Base-by-base conservation (phyloP, 2,888 invertebrate species). In the Mythimna albipuncta region DNA sequence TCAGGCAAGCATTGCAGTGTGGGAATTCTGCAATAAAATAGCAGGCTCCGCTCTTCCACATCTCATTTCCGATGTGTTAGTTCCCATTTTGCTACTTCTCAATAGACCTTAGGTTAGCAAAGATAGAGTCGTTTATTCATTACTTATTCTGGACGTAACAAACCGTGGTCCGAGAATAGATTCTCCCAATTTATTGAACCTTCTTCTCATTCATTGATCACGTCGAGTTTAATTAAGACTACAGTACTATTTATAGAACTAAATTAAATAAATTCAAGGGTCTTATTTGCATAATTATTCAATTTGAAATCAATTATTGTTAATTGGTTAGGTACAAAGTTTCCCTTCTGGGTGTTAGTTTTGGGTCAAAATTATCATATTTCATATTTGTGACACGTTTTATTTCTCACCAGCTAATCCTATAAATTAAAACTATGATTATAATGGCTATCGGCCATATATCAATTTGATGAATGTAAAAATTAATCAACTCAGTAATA, bases 201-300 rank as follows among this genome's bases (percentile, higher is more conserved):
- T 54, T 32, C 70, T 70, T 64, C 50, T 57, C 59, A 80, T 67
- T 79, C 66, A 79, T 69, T 65, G 54, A 66, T 54, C 58, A 66
- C n/a, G 38, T 54, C 19, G 38, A 32, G 10, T 61, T 81, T 62
- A 76, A 76, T 81, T 57, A 71, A 58, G 11, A 38, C 66, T 47
- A 32, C 38, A 11, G n/a, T 47, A 16, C 16, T 16, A 44, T 38
- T 35, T 65, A 62, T 64, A 72, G 35, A 69, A 71, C 72, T 58
- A 66, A 69, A 54, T 32, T 65, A 64, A 64, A 77, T 69, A 59
- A 57, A 47, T 66, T 10, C 58, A 21, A 57, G 47, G 69, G 74
- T 61, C 63, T 63, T 64, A 72, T 83, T 11, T 73, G n/a, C 69
- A 75, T 76, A 66, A 66, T 75, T 71, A 83, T 83, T 81, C 75